Percentiles rank a stretch among this genome's conserved stretches.
phyloP scores from a whole-genome alignment of 1,140 invertebrate genomes.

The Heliconius eleuchia region DNA sequence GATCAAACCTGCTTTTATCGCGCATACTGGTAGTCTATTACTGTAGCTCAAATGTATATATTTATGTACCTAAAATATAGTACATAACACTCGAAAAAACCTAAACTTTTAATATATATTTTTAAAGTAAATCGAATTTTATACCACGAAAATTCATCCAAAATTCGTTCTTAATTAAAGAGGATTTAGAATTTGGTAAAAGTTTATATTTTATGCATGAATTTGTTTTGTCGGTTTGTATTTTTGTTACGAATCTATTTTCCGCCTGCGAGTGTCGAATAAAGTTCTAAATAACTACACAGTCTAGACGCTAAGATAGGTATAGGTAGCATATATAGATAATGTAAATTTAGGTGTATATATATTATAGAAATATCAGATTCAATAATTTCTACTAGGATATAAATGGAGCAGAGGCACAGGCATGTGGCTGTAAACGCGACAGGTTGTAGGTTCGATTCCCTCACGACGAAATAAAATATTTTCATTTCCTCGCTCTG shows the following conservation, averaged over 20 bases:
- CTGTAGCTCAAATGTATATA: too few relatives aligned
- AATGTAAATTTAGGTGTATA: too few relatives aligned
- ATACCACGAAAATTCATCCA: background rate
- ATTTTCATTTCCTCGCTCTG: background rate
- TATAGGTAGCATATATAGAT: background rate
- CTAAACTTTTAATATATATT: background rate
- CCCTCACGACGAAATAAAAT: background rate
- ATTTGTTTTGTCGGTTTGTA: background rate
- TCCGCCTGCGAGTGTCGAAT: slow-evolving; percentile 25
- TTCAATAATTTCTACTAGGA: too few relatives aligned
- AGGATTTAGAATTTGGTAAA: background rate
- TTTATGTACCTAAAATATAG: too few relatives aligned
- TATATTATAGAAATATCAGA: too few relatives aligned
- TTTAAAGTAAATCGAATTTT: background rate
- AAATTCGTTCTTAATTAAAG: background rate
- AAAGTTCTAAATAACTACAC: background rate
- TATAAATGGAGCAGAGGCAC: background rate
- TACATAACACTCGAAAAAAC: too few relatives aligned
- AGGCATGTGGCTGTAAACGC: background rate
- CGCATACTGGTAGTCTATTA: too few relatives aligned
- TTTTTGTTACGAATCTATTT: background rate
- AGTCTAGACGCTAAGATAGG: background rate
- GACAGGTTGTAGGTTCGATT: background rate
- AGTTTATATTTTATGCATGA: slow-evolving; percentile 3
- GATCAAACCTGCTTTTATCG: too few relatives aligned